Conservation (phyloP, 1,140 invertebrate genomes). For the Drosophila oshimai region DNA sequence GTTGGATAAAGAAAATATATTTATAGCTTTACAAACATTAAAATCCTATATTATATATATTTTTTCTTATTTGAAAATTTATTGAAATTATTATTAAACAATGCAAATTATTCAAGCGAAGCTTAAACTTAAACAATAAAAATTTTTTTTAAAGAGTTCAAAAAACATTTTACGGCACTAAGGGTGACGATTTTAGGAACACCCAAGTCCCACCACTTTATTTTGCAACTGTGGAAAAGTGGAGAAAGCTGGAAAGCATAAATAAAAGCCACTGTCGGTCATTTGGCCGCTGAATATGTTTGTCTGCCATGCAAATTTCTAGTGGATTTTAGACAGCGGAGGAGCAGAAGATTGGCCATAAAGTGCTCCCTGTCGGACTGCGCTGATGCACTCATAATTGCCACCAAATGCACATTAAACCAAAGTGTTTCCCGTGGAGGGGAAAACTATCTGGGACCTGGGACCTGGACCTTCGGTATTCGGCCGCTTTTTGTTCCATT, state of each 20-base stretch:
- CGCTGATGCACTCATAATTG: slow-evolving; percentile 66
- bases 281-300: slow-evolving; percentile 21
- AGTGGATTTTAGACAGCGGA: slow-evolving; percentile 18
- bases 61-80: too few relatives aligned
- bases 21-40: too few relatives aligned
- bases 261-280: slow-evolving; percentile 16
- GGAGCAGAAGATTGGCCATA: slow-evolving; percentile 37
- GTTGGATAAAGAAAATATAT: too few relatives aligned
- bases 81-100: too few relatives aligned
- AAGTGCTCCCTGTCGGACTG: slow-evolving; percentile 26
- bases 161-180: not conserved
- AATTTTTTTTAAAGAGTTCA: too few relatives aligned
- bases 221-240: not conserved
- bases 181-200: not conserved
- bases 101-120: too few relatives aligned
- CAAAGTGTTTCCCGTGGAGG: slow-evolving; percentile 10
- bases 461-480: too few relatives aligned
- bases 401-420: slow-evolving; percentile 63
- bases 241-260: slow-evolving; percentile 5
- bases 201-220: not conserved
- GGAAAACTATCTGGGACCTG: not conserved
- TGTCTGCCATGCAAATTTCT: slow-evolving; percentile 17
- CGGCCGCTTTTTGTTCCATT: slow-evolving; percentile 53
- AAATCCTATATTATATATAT: too few relatives aligned
- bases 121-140: too few relatives aligned